A percentile compares a stretch with the other conserved stretches of the same genome.
Conservation (phyloP, 2,797 vertebrate genomes). For the Tamandua tetradactyla region DNA sequence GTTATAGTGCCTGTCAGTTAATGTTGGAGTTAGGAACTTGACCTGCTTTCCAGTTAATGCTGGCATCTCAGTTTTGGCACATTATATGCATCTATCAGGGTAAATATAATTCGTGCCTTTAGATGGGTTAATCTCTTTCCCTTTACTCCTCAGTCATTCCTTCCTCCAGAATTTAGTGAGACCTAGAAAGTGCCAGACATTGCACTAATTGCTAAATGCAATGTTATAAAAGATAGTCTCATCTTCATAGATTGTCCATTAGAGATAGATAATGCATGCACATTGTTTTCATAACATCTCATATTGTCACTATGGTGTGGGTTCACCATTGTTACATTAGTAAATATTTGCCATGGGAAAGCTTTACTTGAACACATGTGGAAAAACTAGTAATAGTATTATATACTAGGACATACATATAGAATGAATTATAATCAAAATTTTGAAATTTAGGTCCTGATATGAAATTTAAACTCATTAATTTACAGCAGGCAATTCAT, state of each 20-base stretch:
- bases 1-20: background rate
- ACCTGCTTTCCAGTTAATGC: background rate
- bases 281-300: background rate
- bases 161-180: background rate
- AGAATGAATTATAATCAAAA: background rate
- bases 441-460: background rate
- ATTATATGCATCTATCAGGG: background rate
- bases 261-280: background rate
- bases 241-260: background rate
- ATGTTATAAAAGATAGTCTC: background rate
- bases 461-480: background rate
- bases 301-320: background rate
- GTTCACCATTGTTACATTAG: background rate
- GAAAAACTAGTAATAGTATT: background rate
- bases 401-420: background rate
- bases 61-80: background rate
- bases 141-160: background rate
- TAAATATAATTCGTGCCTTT: background rate
- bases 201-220: background rate
- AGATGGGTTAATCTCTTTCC: background rate
- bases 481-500: background rate
- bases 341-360: constrained; percentile 5
- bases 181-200: background rate
- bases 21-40: background rate
- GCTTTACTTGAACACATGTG: background rate